Evolutionary conservation across 2,888 invertebrate species (phyloP).

Genomic region (Himalopsyche anomala): DNA sequence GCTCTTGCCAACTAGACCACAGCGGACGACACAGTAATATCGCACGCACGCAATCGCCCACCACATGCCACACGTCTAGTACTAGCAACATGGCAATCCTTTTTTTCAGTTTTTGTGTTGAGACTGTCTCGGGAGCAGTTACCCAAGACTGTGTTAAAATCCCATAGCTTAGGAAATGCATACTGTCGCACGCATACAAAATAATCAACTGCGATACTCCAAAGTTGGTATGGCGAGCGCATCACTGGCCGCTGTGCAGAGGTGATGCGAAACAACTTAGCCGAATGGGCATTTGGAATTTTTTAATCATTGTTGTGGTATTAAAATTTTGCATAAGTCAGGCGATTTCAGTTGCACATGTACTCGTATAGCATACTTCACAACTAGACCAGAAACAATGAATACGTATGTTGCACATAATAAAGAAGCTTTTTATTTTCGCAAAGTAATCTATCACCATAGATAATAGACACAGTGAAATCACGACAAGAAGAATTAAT

Average conservation of each 20-base stretch:
- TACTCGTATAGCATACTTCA: conserved; percentile 9
- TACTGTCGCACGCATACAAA: too few relatives aligned
- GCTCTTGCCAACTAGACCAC: too few relatives aligned
- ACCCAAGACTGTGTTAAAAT: too few relatives aligned
- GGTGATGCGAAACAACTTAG: neutral
- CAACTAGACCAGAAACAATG: conserved; percentile 41
- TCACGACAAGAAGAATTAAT: too few relatives aligned
- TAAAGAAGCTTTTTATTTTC: conserved; percentile 2
- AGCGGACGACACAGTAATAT: too few relatives aligned
- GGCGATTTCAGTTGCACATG: neutral
- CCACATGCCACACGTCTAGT: too few relatives aligned
- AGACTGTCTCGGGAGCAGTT: too few relatives aligned
- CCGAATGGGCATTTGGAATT: conserved; percentile 27
- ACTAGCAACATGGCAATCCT: too few relatives aligned
- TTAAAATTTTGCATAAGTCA: conserved; percentile 28
- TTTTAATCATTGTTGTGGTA: conserved; percentile 31
- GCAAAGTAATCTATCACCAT: conserved; percentile 25
- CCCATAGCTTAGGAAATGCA: too few relatives aligned
- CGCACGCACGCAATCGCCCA: too few relatives aligned
- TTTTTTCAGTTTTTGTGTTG: too few relatives aligned
- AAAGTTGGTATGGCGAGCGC: neutral
- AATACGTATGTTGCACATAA: neutral
- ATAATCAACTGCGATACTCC: too few relatives aligned
- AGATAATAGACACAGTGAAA: neutral
- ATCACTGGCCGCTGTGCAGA: neutral